A percentile compares a stretch with the other conserved stretches of the same genome.
Evolutionary conservation across 2,113 vertebrate species (phyloP).

Genomic region (Redunca redunca): DNA sequence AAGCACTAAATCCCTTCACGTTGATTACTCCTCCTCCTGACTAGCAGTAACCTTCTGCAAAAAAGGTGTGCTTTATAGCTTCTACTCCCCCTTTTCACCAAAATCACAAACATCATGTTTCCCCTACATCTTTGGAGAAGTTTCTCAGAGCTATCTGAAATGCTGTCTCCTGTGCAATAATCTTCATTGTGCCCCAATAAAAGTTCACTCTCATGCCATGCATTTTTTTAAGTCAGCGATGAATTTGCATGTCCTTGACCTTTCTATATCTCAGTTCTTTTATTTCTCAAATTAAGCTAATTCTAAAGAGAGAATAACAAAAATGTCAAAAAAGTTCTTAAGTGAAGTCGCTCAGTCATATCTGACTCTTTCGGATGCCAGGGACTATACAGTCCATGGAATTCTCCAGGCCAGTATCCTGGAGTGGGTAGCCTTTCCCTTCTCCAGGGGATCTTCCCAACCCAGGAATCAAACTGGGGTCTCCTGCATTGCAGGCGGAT

Average conservation of each 20-base stretch:
- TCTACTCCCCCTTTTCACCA: background rate
- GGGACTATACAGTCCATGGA: background rate
- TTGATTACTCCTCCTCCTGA: background rate
- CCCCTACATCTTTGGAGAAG: background rate
- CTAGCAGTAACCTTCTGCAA: background rate
- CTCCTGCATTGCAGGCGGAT: background rate
- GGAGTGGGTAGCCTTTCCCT: background rate
- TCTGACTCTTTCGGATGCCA: background rate
- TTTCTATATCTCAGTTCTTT: background rate
- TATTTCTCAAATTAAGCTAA: slow-evolving; percentile 1
- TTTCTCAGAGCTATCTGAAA: background rate
- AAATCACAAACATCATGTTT: background rate
- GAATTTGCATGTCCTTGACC: background rate
- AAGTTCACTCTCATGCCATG: background rate
- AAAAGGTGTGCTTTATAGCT: background rate
- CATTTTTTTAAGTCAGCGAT: background rate
- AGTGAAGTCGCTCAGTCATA: background rate
- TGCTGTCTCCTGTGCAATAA: background rate
- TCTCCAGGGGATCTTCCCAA: background rate
- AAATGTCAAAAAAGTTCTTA: background rate
- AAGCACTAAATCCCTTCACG: background rate
- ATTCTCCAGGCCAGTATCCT: background rate
- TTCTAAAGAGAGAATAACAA: background rate
- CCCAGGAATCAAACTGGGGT: background rate
- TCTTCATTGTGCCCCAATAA: background rate